phyloP scores from a whole-genome alignment of 30 jellyfish, hydroid and myxozoan genomes.

The Aurelia aurita complex sp. Pacific region DNA sequence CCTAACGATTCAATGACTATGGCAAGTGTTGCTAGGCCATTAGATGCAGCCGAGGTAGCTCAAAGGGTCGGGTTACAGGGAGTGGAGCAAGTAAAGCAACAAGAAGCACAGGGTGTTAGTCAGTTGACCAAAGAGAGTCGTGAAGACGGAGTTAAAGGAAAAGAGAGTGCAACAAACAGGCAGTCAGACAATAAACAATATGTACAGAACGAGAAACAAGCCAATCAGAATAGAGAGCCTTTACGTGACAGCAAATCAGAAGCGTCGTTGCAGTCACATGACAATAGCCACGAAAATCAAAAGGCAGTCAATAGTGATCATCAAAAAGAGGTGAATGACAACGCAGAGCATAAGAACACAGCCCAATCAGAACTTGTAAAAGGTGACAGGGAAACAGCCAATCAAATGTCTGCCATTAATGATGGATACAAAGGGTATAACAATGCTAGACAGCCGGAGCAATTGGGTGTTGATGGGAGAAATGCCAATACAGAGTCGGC shows the following conservation, averaged over 20 bases:
- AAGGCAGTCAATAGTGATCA: background rate
- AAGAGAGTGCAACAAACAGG: slow-evolving; percentile 15
- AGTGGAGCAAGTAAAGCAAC: slow-evolving; percentile 1
- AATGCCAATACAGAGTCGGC: background rate
- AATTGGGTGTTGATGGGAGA: background rate
- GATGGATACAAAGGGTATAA: too few relatives aligned
- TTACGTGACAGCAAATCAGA: slow-evolving; percentile 15
- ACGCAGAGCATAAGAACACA: background rate
- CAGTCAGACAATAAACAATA: background rate
- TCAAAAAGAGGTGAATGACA: background rate
- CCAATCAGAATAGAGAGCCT: slow-evolving; percentile 15
- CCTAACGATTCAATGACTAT: slow-evolving; percentile 34
- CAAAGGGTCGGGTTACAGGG: slow-evolving; percentile 3
- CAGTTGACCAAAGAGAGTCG: background rate
- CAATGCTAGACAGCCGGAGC: background rate
- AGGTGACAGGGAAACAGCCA: background rate
- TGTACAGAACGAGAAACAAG: background rate
- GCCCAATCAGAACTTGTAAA: background rate
- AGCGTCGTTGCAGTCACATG: slow-evolving; percentile 2
- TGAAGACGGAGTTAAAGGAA: slow-evolving; percentile 2
- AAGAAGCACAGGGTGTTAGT: background rate
- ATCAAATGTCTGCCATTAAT: too few relatives aligned
- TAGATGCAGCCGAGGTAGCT: slow-evolving; percentile 10
- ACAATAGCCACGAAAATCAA: background rate
- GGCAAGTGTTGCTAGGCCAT: slow-evolving; percentile 28